Conservation (phyloP, 2,113 vertebrate genomes). For the Corythornis madagascariensis region DNA sequence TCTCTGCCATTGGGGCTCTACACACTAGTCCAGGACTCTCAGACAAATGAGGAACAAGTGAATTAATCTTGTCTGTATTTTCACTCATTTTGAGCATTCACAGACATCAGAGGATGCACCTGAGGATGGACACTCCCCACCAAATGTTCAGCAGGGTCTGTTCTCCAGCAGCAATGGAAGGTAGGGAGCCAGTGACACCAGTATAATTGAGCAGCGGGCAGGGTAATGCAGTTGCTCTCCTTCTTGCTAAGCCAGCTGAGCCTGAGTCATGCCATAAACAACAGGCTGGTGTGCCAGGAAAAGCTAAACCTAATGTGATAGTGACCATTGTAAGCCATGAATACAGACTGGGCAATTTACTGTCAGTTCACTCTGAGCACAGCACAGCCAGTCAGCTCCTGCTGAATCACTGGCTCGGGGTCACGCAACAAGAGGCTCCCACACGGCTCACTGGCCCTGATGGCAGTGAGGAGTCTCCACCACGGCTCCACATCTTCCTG, state of each 20-base stretch:
- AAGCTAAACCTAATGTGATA: constrained; percentile 7
- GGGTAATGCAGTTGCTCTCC: background rate
- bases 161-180: background rate
- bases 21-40: background rate
- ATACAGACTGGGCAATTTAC: background rate
- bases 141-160: background rate
- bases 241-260: constrained; percentile 49
- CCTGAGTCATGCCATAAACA: constrained; percentile 50
- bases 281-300: constrained; percentile 46
- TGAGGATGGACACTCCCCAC: background rate
- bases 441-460: background rate
- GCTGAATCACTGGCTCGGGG: constrained; percentile 27
- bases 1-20: background rate
- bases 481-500: background rate
- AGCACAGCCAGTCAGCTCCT: background rate
- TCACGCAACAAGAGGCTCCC: background rate
- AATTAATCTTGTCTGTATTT: background rate
- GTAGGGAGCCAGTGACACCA: background rate
- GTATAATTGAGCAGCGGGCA: background rate
- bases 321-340: constrained; percentile 32
- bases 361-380: background rate
- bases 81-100: background rate
- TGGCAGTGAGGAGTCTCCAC: fast-evolving
- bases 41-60: background rate
- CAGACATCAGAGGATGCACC: background rate